These are phyloP conservation scores for Spheniscus humboldti DNA, from an alignment of 2,797 vertebrate species.

Conservation along the genomic window DNA sequence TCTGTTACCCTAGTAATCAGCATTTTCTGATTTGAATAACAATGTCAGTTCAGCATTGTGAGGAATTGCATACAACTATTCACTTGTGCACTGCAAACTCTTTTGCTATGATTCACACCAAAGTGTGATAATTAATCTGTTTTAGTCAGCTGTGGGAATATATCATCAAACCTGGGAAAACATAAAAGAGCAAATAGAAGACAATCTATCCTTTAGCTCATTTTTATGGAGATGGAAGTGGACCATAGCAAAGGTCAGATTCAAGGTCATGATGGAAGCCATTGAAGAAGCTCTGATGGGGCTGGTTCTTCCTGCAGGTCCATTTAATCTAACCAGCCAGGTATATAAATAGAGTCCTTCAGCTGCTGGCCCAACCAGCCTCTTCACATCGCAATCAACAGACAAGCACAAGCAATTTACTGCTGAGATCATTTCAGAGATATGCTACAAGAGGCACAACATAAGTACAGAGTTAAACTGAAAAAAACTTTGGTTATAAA, in stretches of 20 bases:
- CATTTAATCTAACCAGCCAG: constrained; percentile 45
- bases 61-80: neutral
- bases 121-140: neutral
- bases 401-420: constrained; percentile 71
- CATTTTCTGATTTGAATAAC: constrained; percentile 17
- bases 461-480: neutral
- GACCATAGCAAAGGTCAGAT: constrained; percentile 18
- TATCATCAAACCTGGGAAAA: neutral
- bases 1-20: neutral
- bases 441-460: constrained; percentile 42
- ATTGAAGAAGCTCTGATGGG: neutral
- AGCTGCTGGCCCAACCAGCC: constrained; percentile 13
- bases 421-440: constrained; percentile 60
- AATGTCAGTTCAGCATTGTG: neutral
- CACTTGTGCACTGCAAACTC: neutral
- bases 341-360: constrained; percentile 66
- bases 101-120: neutral
- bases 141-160: constrained; percentile 5
- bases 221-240: constrained; percentile 41
- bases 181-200: neutral
- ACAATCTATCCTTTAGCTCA: neutral
- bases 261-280: constrained; percentile 55
- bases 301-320: neutral
- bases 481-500: constrained; percentile 19
- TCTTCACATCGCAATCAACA: constrained; percentile 60